phyloP scores from a whole-genome alignment of 2,113 vertebrate genomes.

The Cinclus cinclus region DNA sequence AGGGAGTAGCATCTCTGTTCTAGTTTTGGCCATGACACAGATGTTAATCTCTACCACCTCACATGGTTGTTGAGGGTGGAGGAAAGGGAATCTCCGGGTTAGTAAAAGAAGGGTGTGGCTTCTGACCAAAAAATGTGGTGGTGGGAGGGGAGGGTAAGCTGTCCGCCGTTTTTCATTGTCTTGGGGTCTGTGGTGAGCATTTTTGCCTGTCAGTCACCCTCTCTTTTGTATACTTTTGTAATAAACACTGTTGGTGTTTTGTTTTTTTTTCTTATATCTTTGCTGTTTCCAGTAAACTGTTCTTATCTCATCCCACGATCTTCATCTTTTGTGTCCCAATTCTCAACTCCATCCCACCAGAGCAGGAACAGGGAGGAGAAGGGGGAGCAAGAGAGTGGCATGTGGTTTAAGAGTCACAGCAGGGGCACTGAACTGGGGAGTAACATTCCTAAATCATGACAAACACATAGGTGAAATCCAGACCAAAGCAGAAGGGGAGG shows the following conservation, averaged over 20 bases:
- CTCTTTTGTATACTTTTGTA: neutral
- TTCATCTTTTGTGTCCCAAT: neutral
- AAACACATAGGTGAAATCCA: neutral
- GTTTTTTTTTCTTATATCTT: neutral
- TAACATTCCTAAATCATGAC: neutral
- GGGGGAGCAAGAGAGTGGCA: neutral
- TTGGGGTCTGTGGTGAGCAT: neutral
- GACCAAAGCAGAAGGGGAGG: neutral
- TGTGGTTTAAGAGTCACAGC: neutral
- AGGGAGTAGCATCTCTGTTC: neutral
- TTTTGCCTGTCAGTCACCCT: neutral
- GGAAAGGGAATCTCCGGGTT: neutral
- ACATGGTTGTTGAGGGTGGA: neutral
- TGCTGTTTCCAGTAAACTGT: neutral
- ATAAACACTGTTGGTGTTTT: neutral
- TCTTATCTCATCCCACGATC: neutral
- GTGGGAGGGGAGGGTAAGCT: rapidly evolving
- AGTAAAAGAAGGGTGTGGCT: neutral
- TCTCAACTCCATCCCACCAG: neutral
- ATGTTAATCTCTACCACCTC: neutral
- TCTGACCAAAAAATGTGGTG: neutral
- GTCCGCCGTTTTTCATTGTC: neutral
- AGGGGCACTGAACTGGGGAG: neutral
- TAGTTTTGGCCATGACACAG: neutral
- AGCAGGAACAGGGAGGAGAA: neutral